A percentile compares a stretch with the other conserved stretches of the same genome.
phyloP scores from a whole-genome alignment of 1,140 invertebrate genomes.

The Harlomillsia oculata region DNA sequence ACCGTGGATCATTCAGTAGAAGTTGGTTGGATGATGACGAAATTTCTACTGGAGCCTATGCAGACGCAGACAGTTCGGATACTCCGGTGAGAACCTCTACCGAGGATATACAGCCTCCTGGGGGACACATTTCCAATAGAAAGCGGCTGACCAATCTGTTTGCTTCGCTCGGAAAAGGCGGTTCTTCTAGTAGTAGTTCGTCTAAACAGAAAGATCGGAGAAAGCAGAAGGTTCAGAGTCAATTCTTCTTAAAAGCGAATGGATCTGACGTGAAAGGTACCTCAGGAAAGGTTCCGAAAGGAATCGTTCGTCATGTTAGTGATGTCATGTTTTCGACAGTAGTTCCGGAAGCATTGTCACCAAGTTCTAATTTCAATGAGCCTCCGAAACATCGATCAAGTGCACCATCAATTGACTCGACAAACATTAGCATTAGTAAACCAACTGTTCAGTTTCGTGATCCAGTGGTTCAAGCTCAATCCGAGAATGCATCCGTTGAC shows the following conservation, averaged over 20 bases:
- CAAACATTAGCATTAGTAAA: no score
- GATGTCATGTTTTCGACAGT: background rate
- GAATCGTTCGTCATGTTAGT: background rate
- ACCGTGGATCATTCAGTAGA: background rate
- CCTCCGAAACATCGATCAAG: background rate
- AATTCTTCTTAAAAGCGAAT: conserved; percentile 8
- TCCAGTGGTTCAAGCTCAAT: no score
- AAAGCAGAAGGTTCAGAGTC: background rate
- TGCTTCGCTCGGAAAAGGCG: conserved; percentile 37
- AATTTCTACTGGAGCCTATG: conserved; percentile 35
- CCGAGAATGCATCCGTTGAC: no score
- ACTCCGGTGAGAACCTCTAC: conserved; percentile 17
- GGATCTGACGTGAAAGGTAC: background rate
- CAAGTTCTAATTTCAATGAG: background rate
- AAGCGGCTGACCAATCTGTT: conserved; percentile 32
- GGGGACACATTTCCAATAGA: conserved; percentile 15
- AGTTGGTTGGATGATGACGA: conserved; percentile 36
- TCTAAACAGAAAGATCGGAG: background rate
- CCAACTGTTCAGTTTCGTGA: no score
- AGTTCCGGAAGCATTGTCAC: background rate
- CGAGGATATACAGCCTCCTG: conserved; percentile 9
- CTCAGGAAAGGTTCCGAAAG: background rate
- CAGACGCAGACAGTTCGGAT: conserved; percentile 37
- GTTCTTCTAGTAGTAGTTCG: conserved; percentile 1
- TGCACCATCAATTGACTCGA: background rate